These are phyloP conservation scores for Champsocephalus esox DNA, from an alignment of 2,797 vertebrate genomes.

Conservation along the genomic window DNA sequence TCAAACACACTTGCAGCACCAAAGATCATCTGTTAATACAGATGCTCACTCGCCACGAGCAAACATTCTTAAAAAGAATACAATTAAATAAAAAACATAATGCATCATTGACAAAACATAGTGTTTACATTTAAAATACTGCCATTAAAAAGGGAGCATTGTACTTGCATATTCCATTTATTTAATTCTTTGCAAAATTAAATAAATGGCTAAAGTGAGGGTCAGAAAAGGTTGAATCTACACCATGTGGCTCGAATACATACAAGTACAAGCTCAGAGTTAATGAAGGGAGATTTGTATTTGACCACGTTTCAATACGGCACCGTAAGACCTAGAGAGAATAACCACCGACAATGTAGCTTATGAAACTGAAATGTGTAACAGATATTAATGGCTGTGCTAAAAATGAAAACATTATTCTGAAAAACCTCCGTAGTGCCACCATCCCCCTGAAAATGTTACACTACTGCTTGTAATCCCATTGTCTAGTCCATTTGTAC, in stretches of 20 bases:
- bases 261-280: slow-evolving; percentile 41
- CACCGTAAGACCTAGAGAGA: slow-evolving; percentile 32
- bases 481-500: slow-evolving; percentile 34
- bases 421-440: slow-evolving; percentile 26
- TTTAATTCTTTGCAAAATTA: slow-evolving; percentile 12
- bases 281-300: slow-evolving; percentile 21
- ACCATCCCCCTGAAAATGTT: slow-evolving; percentile 13
- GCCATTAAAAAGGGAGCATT: slow-evolving; percentile 51
- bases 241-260: slow-evolving; percentile 41
- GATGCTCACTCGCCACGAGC: slow-evolving; percentile 8
- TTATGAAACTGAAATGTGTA: slow-evolving; percentile 72
- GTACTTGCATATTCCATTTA: slow-evolving; percentile 25
- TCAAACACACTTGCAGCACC: slow-evolving; percentile 47
- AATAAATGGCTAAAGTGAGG: slow-evolving; percentile 6
- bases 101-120: slow-evolving; percentile 33
- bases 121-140: slow-evolving; percentile 67
- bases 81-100: slow-evolving; percentile 60
- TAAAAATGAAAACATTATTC: slow-evolving; percentile 21
- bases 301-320: slow-evolving; percentile 38
- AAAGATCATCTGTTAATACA: slow-evolving; percentile 33
- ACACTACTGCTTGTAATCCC: slow-evolving; percentile 61
- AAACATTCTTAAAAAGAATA: slow-evolving; percentile 23
- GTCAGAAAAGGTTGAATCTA: slow-evolving; percentile 9
- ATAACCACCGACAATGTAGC: slow-evolving; percentile 61
- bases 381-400: slow-evolving; percentile 40